Evolutionary conservation across 2,113 vertebrate species (phyloP).

Genomic region (Herpailurus yagouaroundi): DNA sequence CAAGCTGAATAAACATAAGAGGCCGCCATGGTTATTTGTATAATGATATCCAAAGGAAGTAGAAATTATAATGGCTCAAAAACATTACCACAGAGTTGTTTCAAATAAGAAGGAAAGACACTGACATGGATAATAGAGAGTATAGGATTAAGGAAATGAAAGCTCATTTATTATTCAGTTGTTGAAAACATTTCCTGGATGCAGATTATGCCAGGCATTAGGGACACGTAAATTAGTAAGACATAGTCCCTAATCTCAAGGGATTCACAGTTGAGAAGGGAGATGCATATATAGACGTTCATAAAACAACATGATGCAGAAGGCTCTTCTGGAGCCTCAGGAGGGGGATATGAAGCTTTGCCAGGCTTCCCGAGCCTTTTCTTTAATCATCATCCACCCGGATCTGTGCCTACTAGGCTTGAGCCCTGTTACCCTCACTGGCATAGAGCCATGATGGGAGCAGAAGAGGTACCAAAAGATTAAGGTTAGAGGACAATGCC

Average conservation of each 20-base stretch:
- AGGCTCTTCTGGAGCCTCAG: not conserved
- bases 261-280: not conserved
- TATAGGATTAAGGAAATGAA: not conserved
- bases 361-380: not conserved
- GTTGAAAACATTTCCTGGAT: constrained; percentile 39
- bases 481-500: not conserved
- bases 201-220: not conserved
- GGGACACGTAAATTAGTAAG: not conserved
- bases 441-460: not conserved
- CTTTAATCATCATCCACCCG: not conserved
- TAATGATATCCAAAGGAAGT: constrained; percentile 27
- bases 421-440: not conserved
- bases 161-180: not conserved
- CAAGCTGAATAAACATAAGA: constrained; percentile 58
- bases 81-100: not conserved
- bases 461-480: not conserved
- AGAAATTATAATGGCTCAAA: constrained; percentile 32
- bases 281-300: not conserved
- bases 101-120: not conserved
- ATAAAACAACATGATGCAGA: not conserved
- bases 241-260: not conserved
- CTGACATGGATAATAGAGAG: not conserved
- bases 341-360: not conserved
- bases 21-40: not conserved
- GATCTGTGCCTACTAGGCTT: not conserved